Base-by-base conservation (phyloP, 2,888 invertebrate genomes). In the Phanerotoma sp. region DNA sequence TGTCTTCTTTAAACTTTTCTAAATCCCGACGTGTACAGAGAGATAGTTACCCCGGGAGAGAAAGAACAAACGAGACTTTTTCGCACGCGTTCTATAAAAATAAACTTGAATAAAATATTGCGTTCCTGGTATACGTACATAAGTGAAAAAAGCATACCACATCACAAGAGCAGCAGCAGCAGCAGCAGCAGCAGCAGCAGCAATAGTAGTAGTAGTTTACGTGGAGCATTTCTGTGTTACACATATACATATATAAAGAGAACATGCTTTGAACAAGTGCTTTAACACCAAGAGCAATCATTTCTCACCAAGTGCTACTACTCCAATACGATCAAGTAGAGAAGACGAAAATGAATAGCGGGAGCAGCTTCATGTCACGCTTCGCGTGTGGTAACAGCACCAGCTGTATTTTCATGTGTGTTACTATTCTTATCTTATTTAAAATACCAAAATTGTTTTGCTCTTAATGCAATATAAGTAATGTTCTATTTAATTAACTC, bases 61-160 rank as follows among this genome's bases (percentile, higher is more conserved):
- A 50, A 44, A 44, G 46, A 33, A 49, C 45, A 52, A 54, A 55
- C 49, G 52, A 55, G 48, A 25, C 47, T 28, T n/a, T n/a, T 41
- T 48, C 46, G 35, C 30, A 35, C 37, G 25, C 46, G 35, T 35
- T 22, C 51, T 57, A 45, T 40, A 42, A 51, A 54, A 57, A 57
- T 54, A 54, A 57, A 57, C 50, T 42, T 32, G 46, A 55, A 52
- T 58, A 58, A 55, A 58, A 58, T 58, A 58, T 58, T 48, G 46
- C 49, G 35, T 48, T 55, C 40, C 16, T 18, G n/a, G n/a, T n/a
- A n/a, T n/a, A n/a, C n/a, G n/a, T n/a, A n/a, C n/a, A n/a, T n/a
- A 18, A 13, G n/a, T 30, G 25, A 25, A 25, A 25, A 9, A 25
- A 25, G 9, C 25, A 25, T 25, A 25, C 25, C 25, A 9, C 25